Conservation (phyloP, 2,888 invertebrate genomes). For the Sturmia bella region DNA sequence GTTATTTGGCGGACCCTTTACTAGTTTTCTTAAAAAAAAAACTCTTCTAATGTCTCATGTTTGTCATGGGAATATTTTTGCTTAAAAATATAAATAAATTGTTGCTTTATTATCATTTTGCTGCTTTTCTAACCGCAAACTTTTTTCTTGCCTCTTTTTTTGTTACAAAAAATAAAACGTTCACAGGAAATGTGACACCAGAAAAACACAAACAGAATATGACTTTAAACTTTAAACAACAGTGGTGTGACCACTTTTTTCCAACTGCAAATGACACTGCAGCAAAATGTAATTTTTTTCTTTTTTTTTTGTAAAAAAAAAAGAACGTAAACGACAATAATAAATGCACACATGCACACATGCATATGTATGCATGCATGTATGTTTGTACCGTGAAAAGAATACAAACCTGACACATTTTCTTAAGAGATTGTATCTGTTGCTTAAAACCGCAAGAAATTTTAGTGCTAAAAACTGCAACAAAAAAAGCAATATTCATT, state of each 20-base stretch:
- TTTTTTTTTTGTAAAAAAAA: not conserved
- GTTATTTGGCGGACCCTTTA: too few species aligned
- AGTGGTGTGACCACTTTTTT: constrained; percentile 19
- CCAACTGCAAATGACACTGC: constrained; percentile 27
- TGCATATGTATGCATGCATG: not conserved
- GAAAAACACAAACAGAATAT: constrained; percentile 1
- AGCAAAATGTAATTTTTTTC: constrained; percentile 44
- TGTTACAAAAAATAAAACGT: constrained; percentile 32
- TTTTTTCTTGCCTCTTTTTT: not conserved
- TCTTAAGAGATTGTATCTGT: constrained; percentile 7
- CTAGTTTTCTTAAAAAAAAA: not conserved
- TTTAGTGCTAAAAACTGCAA: constrained; percentile 43
- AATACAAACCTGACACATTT: constrained; percentile 23
- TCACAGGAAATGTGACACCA: constrained; percentile 69
- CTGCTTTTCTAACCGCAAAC: constrained; percentile 50
- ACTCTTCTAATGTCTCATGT: constrained; percentile 41
- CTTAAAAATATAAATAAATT: not conserved
- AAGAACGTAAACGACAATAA: constrained; percentile 12
- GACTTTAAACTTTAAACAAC: constrained; percentile 13
- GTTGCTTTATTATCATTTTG: constrained; percentile 19
- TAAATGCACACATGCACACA: not conserved
- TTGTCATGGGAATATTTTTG: constrained; percentile 47
- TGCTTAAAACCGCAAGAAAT: constrained; percentile 55
- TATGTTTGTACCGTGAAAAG: too few species aligned
- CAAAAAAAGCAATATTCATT: constrained; percentile 36